Evolutionary conservation across 92 coral and sea anemone genomes (phyloP).

Genomic region (Palythoa grandis): DNA sequence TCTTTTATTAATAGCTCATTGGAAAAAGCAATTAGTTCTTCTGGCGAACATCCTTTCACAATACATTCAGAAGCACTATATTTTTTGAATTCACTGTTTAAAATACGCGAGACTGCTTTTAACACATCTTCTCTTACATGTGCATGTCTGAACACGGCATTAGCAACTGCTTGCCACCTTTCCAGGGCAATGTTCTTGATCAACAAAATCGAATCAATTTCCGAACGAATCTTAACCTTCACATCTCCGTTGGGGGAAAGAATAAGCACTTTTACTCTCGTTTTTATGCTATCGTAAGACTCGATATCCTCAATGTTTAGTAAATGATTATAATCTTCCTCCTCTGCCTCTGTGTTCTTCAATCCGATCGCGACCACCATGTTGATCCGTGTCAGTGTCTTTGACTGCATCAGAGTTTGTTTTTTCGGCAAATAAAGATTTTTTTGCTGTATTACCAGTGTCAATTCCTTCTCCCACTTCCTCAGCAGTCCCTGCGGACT

Average conservation of each 20-base stretch:
- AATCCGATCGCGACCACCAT: too few relatives aligned
- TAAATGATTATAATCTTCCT: too few relatives aligned
- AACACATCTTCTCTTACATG: constrained; percentile 1
- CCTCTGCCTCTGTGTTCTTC: too few relatives aligned
- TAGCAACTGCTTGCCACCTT: constrained; percentile 18
- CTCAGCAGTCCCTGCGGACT: too few relatives aligned
- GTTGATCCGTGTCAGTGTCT: too few relatives aligned
- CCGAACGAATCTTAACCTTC: neutral
- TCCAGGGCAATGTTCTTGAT: constrained; percentile 13
- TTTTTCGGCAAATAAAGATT: too few relatives aligned
- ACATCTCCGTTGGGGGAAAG: constrained; percentile 4
- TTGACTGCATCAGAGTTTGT: too few relatives aligned
- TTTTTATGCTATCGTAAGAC: neutral
- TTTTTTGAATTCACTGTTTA: constrained; percentile 44
- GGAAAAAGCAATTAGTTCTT: constrained; percentile 61
- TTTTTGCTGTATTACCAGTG: too few relatives aligned
- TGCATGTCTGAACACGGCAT: constrained; percentile 12
- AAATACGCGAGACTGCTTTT: neutral
- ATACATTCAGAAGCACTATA: constrained; percentile 48
- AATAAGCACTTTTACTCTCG: constrained; percentile 12
- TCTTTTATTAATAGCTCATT: constrained; percentile 63
- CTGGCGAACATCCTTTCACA: constrained; percentile 57
- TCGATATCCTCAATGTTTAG: too few relatives aligned
- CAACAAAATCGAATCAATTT: neutral
- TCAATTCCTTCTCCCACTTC: too few relatives aligned